phyloP scores from a whole-genome alignment of 92 coral and sea anemone genomes.

The Meandrina meandrites region DNA sequence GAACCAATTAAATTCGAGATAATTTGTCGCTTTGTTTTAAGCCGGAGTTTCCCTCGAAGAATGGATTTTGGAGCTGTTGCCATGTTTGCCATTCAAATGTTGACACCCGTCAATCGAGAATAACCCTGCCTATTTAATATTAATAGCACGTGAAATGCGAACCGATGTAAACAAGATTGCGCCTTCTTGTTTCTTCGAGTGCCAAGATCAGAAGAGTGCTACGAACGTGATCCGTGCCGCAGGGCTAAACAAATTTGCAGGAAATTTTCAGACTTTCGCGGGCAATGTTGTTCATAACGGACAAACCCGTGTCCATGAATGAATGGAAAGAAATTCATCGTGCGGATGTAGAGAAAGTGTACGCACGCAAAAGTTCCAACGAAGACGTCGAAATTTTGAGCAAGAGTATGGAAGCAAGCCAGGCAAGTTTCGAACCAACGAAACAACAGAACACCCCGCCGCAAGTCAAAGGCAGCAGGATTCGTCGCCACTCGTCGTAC shows the following conservation, averaged over 20 bases:
- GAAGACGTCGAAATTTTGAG: conserved; percentile 66
- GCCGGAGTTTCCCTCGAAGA: background rate
- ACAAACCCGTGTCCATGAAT: conserved; percentile 72
- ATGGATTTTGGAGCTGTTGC: conserved; percentile 9
- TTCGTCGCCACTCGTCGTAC: conserved; percentile 82
- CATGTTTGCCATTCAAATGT: conserved; percentile 16
- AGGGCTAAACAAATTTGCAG: background rate
- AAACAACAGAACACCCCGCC: conserved; percentile 17
- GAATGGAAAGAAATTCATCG: conserved; percentile 62
- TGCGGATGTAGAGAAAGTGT: conserved; percentile 61
- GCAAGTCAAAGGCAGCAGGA: conserved; percentile 46
- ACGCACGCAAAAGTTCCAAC: conserved; percentile 57
- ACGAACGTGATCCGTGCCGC: conserved; percentile 24
- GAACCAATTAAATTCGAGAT: conserved; percentile 3
- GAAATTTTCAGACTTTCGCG: background rate
- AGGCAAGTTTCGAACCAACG: conserved; percentile 10
- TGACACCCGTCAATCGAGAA: conserved; percentile 18
- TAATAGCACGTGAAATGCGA: conserved; percentile 76
- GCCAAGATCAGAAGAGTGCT: background rate
- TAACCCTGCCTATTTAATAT: conserved; percentile 60
- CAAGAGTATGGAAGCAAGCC: conserved; percentile 58
- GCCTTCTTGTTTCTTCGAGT: conserved; percentile 13
- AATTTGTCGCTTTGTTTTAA: background rate
- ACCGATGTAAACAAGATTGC: conserved; percentile 67
- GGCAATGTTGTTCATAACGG: conserved; percentile 61